A percentile compares a stretch with the other conserved stretches of the same genome.
Conservation (phyloP, 2,113 vertebrate species). For the Ammodytes dubius region DNA sequence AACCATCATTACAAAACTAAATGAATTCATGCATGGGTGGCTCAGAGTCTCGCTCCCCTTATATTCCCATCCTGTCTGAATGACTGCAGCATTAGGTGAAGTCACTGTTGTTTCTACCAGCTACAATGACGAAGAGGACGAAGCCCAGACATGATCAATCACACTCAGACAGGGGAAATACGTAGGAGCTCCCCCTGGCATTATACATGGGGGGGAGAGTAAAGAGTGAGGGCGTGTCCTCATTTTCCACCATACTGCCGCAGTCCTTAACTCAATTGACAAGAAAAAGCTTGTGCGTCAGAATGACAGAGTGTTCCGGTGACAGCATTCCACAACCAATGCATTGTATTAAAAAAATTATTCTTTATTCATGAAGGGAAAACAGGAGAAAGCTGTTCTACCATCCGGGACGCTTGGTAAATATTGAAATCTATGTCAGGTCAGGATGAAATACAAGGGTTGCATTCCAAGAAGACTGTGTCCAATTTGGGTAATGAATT, state of each 20-base stretch:
- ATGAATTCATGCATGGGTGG: background rate
- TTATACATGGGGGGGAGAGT: background rate
- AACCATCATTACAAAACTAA: background rate
- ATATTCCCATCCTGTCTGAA: background rate
- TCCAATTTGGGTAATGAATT: conserved; percentile 56
- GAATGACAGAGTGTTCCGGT: conserved; percentile 44
- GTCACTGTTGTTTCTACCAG: conserved; percentile 48
- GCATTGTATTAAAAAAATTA: background rate
- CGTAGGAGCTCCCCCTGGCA: conserved; percentile 53
- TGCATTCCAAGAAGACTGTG: conserved; percentile 25
- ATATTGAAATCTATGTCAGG: conserved; percentile 16
- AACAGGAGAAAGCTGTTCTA: background rate
- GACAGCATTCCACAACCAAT: conserved; percentile 11
- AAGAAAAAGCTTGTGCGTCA: conserved; percentile 53
- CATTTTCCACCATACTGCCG: conserved; percentile 28
- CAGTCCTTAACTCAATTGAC: conserved; percentile 42
- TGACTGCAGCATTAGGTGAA: conserved; percentile 36
- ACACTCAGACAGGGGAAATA: conserved; percentile 57
- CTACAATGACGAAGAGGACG: conserved; percentile 64
- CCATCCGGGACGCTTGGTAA: background rate
- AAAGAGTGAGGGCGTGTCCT: conserved; percentile 17
- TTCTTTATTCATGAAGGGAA: background rate
- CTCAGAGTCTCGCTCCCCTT: background rate
- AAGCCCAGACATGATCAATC: conserved; percentile 74
- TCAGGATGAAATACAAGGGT: conserved; percentile 31